Base-by-base conservation (phyloP, 2,888 invertebrate species). In the Apoda limacodes region DNA sequence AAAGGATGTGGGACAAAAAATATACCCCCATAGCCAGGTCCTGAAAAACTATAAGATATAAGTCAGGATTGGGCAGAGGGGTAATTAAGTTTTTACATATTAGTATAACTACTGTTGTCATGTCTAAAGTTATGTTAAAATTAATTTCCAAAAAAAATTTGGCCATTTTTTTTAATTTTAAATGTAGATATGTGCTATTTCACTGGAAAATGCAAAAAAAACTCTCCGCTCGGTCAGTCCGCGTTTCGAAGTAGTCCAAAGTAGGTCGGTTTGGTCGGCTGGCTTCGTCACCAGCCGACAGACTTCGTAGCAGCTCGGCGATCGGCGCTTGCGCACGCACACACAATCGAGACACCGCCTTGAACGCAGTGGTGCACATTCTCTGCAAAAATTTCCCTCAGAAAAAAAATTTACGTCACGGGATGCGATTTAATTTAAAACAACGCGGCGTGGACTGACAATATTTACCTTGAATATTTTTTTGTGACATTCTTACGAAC, bases 201-300 rank as follows among this genome's bases (percentile, higher is more conserved):
- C 69, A 70, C 67, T 62, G 74, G 75, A 76, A 78, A 78, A 76
- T 72, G 64, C 52, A 45, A 59, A 70, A 72, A 75, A 70, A 68
- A 72, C 68, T 57, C 60, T 52, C 58, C 55, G 60, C 59, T 60
- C 58, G 64, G 58, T 68, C 66, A 55, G n/a, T n/a, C 63, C 50
- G 56, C 67, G 64, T 63, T 71, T 67, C 69, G 60, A 66, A 62
- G 72, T 69, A 63, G 62, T 52, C 55, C 65, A 58, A 80, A 70
- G 75, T 78, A 64, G 80, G 78, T 78, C 66, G 64, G 52, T 36
- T 37, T 50, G 58, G 40, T 66, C 78, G 78, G 69, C 42, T 52
- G 47, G 42, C 53, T 55, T 71, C 78, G 78, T 44, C 38, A 35
- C 19, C 32, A 40, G 21, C 70, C 76, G 75, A 60, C 13, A 31